Conservation (phyloP, 1,140 invertebrate species). For the Cydia amplana region DNA sequence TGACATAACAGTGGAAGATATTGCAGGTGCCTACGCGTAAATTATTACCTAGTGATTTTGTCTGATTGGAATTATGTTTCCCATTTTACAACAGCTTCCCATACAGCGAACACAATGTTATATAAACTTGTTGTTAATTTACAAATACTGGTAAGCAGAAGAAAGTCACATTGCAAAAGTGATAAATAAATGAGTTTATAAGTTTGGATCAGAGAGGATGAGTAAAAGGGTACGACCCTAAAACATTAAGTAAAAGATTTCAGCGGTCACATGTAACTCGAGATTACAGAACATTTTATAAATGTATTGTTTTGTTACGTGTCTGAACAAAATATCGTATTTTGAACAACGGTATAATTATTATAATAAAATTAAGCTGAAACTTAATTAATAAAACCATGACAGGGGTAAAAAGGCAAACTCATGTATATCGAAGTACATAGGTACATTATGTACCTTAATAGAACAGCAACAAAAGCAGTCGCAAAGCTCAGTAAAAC, state of each 20-base stretch:
- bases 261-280: constrained; percentile 11
- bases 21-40: background rate
- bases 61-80: background rate
- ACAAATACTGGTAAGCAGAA: background rate
- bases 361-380: background rate
- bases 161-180: background rate
- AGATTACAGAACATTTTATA: background rate
- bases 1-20: constrained; percentile 3
- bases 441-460: too few relatives aligned
- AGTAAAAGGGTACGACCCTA: background rate
- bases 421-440: too few relatives aligned
- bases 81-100: background rate
- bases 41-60: background rate
- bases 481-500: background rate
- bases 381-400: background rate
- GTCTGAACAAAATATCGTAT: background rate
- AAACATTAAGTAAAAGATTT: constrained; percentile 29
- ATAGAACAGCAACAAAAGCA: background rate
- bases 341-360: background rate
- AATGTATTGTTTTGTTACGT: background rate
- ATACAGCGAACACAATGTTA: background rate
- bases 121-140: background rate
- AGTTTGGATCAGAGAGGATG: background rate
- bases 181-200: background rate
- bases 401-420: too few relatives aligned